Percentiles rank a stretch among this genome's conserved stretches.
Conservation (phyloP, 2,113 vertebrate species). For the Hemicordylus capensis region DNA sequence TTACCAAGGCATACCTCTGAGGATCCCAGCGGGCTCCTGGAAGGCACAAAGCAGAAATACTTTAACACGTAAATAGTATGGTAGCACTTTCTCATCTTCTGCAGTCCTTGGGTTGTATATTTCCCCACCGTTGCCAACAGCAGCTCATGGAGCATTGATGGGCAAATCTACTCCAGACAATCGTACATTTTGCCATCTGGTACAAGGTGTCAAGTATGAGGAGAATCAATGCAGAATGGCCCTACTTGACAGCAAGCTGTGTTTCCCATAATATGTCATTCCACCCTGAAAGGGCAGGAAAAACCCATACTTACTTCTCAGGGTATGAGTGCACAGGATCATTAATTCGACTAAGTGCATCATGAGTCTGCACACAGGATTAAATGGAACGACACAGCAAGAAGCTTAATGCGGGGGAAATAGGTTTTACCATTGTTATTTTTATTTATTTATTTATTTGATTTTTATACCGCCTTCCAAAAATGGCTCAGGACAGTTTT, state of each 20-base stretch:
- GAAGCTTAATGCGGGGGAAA: not conserved
- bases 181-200: too few species aligned
- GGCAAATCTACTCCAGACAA: not conserved
- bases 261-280: not conserved
- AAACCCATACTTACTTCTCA: not conserved
- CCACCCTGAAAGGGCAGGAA: not conserved
- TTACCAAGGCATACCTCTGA: too few species aligned
- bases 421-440: not conserved
- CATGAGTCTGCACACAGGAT: not conserved
- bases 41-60: too few species aligned
- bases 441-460: too few species aligned
- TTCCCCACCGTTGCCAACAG: not conserved
- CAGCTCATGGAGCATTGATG: not conserved
- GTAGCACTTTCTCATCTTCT: too few species aligned
- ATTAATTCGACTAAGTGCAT: not conserved
- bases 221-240: too few species aligned
- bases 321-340: not conserved
- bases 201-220: too few species aligned
- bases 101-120: not conserved
- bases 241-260: too few species aligned
- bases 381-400: not conserved
- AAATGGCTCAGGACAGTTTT: too few species aligned
- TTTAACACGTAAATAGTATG: too few species aligned
- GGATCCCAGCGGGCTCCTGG: too few species aligned
- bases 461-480: too few species aligned